Conservation (phyloP, 2,888 invertebrate genomes). For the Apamea sordens region DNA sequence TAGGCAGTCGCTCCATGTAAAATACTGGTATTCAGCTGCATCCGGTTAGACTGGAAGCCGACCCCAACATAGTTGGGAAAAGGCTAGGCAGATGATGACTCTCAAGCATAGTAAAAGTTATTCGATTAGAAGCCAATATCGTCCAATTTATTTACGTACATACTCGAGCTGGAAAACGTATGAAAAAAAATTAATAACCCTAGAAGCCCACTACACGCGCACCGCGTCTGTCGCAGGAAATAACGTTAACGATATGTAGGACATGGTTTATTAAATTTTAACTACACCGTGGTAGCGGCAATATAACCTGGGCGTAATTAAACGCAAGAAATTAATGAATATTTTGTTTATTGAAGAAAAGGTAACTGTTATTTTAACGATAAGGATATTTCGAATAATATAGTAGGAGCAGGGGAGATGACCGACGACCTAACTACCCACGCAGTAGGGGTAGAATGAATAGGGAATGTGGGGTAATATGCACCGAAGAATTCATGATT, state of each 20-base stretch:
- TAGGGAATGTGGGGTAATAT: neutral
- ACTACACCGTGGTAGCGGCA: constrained; percentile 25
- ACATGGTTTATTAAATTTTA: constrained; percentile 53
- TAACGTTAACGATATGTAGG: constrained; percentile 32
- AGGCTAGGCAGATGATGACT: no score
- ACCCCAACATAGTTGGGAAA: no score
- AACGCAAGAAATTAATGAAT: constrained; percentile 40
- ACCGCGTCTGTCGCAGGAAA: constrained; percentile 26
- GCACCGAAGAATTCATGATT: neutral
- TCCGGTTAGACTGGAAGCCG: no score
- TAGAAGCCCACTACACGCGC: constrained; percentile 19
- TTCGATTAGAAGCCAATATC: neutral
- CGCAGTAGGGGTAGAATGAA: neutral
- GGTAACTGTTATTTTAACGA: neutral
- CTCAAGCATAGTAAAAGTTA: neutral
- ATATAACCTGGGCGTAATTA: constrained; percentile 38
- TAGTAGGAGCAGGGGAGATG: neutral
- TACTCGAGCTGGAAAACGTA: constrained; percentile 9
- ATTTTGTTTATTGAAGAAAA: constrained; percentile 25
- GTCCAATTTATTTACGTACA: constrained; percentile 5
- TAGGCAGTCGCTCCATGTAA: no score
- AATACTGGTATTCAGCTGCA: no score
- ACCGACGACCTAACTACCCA: neutral
- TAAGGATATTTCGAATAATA: neutral
- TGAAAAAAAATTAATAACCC: constrained; percentile 41